Conservation (phyloP, 2,797 vertebrate genomes). For the Phyllotis vaccarum region DNA sequence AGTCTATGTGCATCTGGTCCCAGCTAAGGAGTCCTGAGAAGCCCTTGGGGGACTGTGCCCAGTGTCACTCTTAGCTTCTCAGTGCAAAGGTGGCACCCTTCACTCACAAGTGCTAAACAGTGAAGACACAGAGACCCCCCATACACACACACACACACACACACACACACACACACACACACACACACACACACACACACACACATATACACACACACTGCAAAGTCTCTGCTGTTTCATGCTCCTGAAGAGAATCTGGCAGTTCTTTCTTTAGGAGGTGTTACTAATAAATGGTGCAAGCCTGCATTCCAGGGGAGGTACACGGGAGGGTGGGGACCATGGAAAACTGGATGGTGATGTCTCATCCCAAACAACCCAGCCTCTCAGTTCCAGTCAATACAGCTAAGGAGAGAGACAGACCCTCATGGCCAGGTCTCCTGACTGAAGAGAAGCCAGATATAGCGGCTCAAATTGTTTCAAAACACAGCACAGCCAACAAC, state of each 20-base stretch:
- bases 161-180: too few species aligned
- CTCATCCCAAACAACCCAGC: neutral
- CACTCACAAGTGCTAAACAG: neutral
- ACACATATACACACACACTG: too few species aligned
- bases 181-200: too few species aligned
- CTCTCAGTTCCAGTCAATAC: neutral
- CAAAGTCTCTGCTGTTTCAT: neutral
- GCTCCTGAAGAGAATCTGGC: neutral
- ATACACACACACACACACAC: too few species aligned
- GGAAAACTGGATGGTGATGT: neutral
- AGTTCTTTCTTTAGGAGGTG: neutral
- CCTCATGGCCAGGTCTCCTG: neutral
- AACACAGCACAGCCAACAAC: neutral
- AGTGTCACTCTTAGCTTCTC: neutral
- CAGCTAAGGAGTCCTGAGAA: neutral
- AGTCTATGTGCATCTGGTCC: neutral
- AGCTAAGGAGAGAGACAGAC: neutral
- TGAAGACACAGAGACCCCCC: too few species aligned
- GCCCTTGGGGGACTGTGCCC: neutral
- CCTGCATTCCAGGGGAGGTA: neutral
- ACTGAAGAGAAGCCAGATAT: conserved; percentile 3
- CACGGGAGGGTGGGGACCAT: neutral
- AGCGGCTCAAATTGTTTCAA: neutral
- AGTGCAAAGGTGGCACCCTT: neutral
- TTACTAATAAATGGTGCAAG: neutral